A percentile compares a stretch with the other conserved stretches of the same genome.
phyloP scores from a whole-genome alignment of 2,113 vertebrate genomes.

The Lophotis ruficrista region DNA sequence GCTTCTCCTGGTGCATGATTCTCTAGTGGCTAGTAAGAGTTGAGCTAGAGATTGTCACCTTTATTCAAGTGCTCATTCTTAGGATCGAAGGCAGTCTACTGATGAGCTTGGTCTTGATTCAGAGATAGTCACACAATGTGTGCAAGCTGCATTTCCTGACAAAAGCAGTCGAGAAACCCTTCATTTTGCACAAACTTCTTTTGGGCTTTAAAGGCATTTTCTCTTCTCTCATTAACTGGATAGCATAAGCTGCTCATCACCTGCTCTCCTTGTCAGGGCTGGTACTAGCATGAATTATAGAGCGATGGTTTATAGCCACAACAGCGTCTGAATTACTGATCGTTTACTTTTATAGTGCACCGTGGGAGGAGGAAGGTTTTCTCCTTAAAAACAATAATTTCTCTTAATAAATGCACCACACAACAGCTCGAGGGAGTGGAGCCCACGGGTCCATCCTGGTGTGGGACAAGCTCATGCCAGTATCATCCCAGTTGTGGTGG shows the following conservation, averaged over 20 bases:
- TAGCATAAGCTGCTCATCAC: background rate
- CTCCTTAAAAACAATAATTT: background rate
- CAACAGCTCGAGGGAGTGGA: background rate
- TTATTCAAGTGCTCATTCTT: background rate
- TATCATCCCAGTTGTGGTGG: background rate
- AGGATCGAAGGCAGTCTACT: background rate
- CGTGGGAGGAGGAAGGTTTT: background rate
- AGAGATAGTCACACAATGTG: background rate
- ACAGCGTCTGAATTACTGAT: background rate
- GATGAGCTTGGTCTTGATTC: background rate
- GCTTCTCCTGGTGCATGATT: background rate
- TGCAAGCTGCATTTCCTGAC: background rate
- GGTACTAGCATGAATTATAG: background rate
- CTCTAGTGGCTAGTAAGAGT: background rate
- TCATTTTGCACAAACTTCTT: background rate
- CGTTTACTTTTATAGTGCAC: background rate
- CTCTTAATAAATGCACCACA: fast-evolving
- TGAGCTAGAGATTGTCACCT: background rate
- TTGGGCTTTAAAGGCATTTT: background rate
- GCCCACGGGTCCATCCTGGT: background rate
- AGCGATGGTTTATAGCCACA: background rate
- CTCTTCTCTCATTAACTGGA: background rate
- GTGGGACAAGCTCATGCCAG: background rate
- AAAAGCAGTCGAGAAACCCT: background rate
- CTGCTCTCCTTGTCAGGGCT: background rate